Evolutionary conservation across 2,113 vertebrate species (phyloP).

Genomic region (Esox niger): DNA sequence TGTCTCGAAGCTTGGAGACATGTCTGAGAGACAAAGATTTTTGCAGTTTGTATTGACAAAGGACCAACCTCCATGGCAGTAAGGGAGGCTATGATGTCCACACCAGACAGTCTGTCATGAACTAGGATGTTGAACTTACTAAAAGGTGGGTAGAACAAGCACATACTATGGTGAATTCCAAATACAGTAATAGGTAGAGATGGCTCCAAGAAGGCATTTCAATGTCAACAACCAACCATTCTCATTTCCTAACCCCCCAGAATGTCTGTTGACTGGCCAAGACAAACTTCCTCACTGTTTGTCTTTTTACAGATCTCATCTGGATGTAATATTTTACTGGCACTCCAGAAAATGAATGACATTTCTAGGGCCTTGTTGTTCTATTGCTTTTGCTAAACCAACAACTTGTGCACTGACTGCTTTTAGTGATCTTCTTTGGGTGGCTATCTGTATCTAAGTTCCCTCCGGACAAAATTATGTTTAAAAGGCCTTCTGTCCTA

Average conservation of each 20-base stretch:
- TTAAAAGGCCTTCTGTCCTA: neutral
- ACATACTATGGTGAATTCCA: no score
- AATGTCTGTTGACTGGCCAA: neutral
- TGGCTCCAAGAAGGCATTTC: neutral
- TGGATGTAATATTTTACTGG: neutral
- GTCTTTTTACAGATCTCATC: neutral
- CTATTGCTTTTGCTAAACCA: no score
- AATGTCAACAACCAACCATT: neutral
- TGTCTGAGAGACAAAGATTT: no score
- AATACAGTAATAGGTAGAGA: no score
- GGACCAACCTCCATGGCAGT: no score
- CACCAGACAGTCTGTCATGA: neutral
- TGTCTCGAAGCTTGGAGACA: no score
- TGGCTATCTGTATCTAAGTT: no score
- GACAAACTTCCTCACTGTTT: neutral
- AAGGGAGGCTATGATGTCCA: neutral
- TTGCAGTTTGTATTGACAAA: no score
- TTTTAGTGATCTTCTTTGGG: no score
- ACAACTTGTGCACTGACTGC: neutral
- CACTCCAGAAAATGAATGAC: neutral
- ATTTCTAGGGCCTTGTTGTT: no score
- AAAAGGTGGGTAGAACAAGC: no score
- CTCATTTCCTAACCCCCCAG: neutral
- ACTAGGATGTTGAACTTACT: neutral
- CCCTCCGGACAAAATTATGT: no score